Base-by-base conservation (phyloP, 2,113 vertebrate species). In the Cryptoleucopteryx plumbea region DNA sequence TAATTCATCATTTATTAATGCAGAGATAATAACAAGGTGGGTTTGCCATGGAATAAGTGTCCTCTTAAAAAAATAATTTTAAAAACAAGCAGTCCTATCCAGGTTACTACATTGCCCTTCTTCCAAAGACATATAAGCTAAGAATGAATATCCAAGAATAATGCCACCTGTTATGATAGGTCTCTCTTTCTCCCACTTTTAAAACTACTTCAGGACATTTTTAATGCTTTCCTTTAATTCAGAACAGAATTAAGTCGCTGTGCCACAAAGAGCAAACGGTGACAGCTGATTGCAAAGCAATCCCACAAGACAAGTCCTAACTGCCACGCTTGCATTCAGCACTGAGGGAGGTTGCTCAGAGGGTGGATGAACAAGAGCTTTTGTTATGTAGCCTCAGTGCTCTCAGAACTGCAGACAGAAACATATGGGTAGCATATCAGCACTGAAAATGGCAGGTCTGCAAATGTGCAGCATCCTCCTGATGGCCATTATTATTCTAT, bases 401-500 rank as follows among this genome's bases (percentile, higher is more conserved):
- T 38, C 32, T 78, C 94, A 53, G n/a, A 85, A 42, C 5, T 26
- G 23, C 27, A 53, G 36, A 42, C 25, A 45, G 47, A 92, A 90
- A 95, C 90, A 93, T 73, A 82, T 94, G 96, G 90, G 63, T 13
- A 88, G n/a, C 78, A 73, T 23, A 85, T 86, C 82, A 74, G 40
- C 68, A 75, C 58, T 19, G 48, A 40, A 66, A 86, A 82, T 25
- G 53, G 59, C 59, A 91, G 66, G 32, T 70, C 79, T 95, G 86
- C 89, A 96, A 93, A 86, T 47, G 66, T 77, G 58, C 70, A 90
- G 73, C 79, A 74, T 75, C 71, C 90, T 96, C 81, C 75, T 95
- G 58, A 15, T 53, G 29, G 71, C 43, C 9, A 21, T 86, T 82
- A 63, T 50, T 63, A 29, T 36, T 80, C 53, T 25, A 72, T 89